phyloP scores from a whole-genome alignment of 1,140 invertebrate species.

The Atta texana region DNA sequence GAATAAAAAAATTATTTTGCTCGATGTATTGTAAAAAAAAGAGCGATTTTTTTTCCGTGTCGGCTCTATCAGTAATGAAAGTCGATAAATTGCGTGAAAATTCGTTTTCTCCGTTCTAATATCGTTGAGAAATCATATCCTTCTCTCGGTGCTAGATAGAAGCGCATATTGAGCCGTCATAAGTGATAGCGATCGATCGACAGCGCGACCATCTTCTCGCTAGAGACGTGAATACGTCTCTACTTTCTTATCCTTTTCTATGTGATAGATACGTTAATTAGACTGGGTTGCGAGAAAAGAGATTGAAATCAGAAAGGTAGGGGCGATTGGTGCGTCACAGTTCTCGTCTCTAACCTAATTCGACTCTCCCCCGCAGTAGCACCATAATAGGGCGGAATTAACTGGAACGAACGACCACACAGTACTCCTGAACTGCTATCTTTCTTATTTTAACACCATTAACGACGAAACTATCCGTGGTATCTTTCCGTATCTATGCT shows the following conservation, averaged over 20 bases:
- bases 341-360: constrained; percentile 69
- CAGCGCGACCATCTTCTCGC: constrained; percentile 10
- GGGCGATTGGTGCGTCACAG: constrained; percentile 61
- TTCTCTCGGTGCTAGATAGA: constrained; percentile 21
- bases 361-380: constrained; percentile 19
- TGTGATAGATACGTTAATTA: constrained; percentile 66
- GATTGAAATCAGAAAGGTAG: constrained; percentile 63
- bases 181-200: constrained; percentile 60
- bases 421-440: background rate
- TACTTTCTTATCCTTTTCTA: constrained; percentile 46
- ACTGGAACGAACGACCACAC: constrained; percentile 43
- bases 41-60: background rate
- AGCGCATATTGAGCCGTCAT: constrained; percentile 58
- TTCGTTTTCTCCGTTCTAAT: constrained; percentile 48
- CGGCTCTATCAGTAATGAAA: background rate
- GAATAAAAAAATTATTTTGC: constrained; percentile 1
- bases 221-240: background rate
- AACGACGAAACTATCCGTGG: background rate
- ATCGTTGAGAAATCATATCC: constrained; percentile 65
- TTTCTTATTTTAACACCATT: constrained; percentile 48
- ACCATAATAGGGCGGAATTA: constrained; percentile 68
- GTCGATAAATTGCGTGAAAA: constrained; percentile 66
- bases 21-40: background rate
- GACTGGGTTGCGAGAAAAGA: constrained; percentile 54
- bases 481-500: background rate